Evolutionary conservation across 2,888 invertebrate genomes (phyloP), one percentile per base, ranked within the genome.

Genomic region (Papilio protenor): DNA sequence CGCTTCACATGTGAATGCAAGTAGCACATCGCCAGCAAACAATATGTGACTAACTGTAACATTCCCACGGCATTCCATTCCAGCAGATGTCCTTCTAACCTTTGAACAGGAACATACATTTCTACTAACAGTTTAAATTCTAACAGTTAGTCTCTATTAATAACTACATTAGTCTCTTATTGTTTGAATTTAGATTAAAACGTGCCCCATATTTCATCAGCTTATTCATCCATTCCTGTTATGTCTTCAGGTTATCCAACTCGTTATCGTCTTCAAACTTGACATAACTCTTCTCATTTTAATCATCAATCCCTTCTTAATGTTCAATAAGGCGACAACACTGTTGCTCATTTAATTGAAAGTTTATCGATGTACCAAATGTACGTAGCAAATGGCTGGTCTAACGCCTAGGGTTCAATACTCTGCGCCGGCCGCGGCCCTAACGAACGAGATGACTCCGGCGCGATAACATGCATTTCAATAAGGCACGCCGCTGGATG

Each of bases 381-480:
- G 40, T 61, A 59, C n/a, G 47, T 57, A 61, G 52, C 55, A 64
- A 52, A 40, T 73, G 49, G 47, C 61, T 64, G 52, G 88, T 93
- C 93, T 93, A 94, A 93, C 90, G 89, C 92, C 88, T 88, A 90
- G 89, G 85, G 93, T 92, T 94, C 93, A 93, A 93, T 90, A 93
- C 88, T 86, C 92, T 85, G 82, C 79, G 82, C 83, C 84, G 82
- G 81, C 80, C 88, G 87, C 88, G 87, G 84, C 88, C 88, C 92
- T 94, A 94, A 94, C 92, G 92, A 94, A 92, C 91, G 86, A 90
- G 94, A 94, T 94, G 89, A 88, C 86, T 90, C 82, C 84, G 85
- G 85, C 82, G 85, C 86, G 94, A 94, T 93, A 93, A 90, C 88
- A 87, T 85, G 91, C 90, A 91, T 92, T 93, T 92, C 89, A 90